phyloP scores from a whole-genome alignment of 2,113 vertebrate species.

The Hippolais icterina region DNA sequence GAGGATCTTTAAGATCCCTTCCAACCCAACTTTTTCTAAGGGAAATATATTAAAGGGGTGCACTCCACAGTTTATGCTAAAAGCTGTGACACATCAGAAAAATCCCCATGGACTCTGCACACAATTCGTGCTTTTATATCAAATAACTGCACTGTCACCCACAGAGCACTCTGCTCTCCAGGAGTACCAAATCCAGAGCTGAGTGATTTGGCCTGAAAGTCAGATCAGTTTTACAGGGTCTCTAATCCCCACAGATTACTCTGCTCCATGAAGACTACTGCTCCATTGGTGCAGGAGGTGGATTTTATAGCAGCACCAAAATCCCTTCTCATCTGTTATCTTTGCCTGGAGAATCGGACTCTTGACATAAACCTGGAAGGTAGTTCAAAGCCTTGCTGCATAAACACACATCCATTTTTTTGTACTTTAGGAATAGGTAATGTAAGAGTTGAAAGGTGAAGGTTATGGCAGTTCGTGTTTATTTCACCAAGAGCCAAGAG shows the following conservation, averaged over 20 bases:
- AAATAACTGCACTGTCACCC: not conserved
- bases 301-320: constrained; percentile 3
- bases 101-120: not conserved
- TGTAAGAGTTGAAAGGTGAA: constrained; percentile 72
- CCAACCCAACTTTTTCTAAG: not conserved
- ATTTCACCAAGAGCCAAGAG: constrained; percentile 73
- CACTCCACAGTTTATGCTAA: not conserved
- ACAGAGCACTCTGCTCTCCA: not conserved
- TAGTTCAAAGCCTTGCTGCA: constrained; percentile 61
- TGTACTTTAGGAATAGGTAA: constrained; percentile 69
- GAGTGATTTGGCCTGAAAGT: not conserved
- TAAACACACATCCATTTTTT: constrained; percentile 68
- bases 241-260: not conserved
- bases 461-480: constrained; percentile 71
- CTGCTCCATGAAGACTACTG: not conserved
- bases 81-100: not conserved
- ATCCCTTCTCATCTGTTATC: constrained; percentile 14
- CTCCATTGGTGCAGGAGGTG: constrained; percentile 31
- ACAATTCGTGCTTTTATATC: not conserved
- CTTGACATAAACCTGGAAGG: constrained; percentile 69
- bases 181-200: not conserved
- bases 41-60: not conserved
- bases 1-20: not conserved
- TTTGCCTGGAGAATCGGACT: constrained; percentile 45
- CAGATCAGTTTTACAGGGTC: not conserved